phyloP scores from a whole-genome alignment of 2,113 vertebrate genomes.

The Myrmecophaga tridactyla region DNA sequence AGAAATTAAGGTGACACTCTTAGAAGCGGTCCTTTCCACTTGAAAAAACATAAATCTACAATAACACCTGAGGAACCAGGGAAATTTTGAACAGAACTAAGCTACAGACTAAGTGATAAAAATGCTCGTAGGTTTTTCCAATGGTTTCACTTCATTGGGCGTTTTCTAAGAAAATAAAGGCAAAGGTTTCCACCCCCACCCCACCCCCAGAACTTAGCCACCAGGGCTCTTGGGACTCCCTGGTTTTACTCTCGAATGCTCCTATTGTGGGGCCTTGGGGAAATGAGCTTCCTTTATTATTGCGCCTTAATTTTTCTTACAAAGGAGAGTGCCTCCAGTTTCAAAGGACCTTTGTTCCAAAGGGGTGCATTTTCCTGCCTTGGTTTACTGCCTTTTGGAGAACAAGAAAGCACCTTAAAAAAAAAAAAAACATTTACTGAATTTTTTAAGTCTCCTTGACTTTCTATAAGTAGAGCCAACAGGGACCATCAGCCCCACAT shows the following conservation, averaged over 20 bases:
- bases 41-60: neutral
- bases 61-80: neutral
- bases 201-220: neutral
- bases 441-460: neutral
- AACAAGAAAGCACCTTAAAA: neutral
- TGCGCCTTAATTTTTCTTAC: neutral
- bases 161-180: conserved; percentile 16
- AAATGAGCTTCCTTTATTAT: neutral
- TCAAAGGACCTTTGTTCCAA: conserved; percentile 21
- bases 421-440: neutral
- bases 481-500: neutral
- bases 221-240: neutral
- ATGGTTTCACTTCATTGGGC: neutral
- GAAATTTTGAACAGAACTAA: neutral
- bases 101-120: neutral
- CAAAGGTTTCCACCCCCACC: neutral
- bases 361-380: neutral
- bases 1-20: neutral
- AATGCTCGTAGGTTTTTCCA: neutral
- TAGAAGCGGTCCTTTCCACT: neutral
- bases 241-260: neutral
- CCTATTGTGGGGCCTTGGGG: neutral
- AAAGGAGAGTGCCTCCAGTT: neutral
- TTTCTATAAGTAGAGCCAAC: neutral
- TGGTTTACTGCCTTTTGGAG: conserved; percentile 24